Percentiles rank a stretch among this genome's conserved stretches.
These are phyloP conservation scores for Melanostigma gelatinosum DNA, from an alignment of 2,113 vertebrate genomes.

Conservation along the genomic window DNA sequence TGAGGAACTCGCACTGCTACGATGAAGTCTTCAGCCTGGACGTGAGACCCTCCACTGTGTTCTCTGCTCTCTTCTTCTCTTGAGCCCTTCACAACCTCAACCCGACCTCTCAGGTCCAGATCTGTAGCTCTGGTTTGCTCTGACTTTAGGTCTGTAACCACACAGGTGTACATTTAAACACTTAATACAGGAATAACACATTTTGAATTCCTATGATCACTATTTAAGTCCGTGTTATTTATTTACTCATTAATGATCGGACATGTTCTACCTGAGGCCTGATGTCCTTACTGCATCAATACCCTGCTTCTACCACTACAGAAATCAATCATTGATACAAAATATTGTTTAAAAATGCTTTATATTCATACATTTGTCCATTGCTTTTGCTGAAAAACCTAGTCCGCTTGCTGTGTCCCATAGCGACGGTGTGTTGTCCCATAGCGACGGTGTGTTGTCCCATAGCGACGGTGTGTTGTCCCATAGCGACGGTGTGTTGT, in stretches of 20 bases:
- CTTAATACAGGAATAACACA: not conserved
- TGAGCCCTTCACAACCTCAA: not conserved
- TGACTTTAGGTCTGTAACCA: too few species aligned
- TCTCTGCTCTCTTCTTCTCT: not conserved
- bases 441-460: too few species aligned
- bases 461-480: too few species aligned
- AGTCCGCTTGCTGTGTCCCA: not conserved
- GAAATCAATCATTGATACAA: not conserved
- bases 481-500: too few species aligned
- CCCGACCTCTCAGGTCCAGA: not conserved
- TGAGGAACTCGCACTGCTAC: slow-evolving; percentile 82
- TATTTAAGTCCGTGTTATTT: not conserved
- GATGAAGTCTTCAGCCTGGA: slow-evolving; percentile 72
- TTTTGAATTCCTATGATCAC: not conserved
- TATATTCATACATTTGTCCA: too few species aligned
- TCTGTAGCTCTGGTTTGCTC: not conserved
- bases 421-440: not conserved
- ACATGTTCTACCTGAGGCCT: not conserved
- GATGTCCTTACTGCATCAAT: too few species aligned
- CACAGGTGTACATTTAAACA: too few species aligned
- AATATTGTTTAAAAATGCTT: not conserved
- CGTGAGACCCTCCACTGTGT: slow-evolving; percentile 64
- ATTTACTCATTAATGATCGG: not conserved
- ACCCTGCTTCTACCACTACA: too few species aligned
- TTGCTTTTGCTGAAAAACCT: too few species aligned